Evolutionary conservation across 2,797 vertebrate species (phyloP).

Genomic region (Macropodus opercularis): DNA sequence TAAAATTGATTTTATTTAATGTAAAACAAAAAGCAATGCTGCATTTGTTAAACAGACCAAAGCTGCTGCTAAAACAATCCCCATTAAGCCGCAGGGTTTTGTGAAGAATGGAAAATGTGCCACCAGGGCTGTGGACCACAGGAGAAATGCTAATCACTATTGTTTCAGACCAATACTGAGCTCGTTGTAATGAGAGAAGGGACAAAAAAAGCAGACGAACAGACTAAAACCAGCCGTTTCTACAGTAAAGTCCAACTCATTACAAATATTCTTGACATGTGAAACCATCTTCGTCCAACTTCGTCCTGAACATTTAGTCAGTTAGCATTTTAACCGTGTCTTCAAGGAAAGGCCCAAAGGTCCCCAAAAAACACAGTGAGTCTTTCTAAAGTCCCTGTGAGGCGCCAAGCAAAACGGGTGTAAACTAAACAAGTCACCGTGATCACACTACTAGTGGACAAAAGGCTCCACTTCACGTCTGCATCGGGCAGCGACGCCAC

Average conservation of each 20-base stretch:
- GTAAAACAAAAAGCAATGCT: constrained; percentile 33
- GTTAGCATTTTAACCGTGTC: constrained; percentile 10
- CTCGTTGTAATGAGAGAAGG: constrained; percentile 38
- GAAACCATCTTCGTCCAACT: constrained; percentile 16
- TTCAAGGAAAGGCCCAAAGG: background rate
- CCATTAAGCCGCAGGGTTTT: constrained; percentile 59
- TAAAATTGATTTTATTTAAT: constrained; percentile 64
- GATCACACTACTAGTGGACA: too few relatives aligned
- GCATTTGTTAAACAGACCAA: constrained; percentile 70
- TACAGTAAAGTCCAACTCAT: constrained; percentile 15
- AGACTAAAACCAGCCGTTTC: constrained; percentile 17
- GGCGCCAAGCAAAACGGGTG: background rate
- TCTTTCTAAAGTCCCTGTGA: background rate
- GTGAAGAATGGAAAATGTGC: constrained; percentile 72
- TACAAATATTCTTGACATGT: background rate
- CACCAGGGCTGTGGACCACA: constrained; percentile 52
- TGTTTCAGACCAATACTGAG: constrained; percentile 58
- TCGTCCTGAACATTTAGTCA: constrained; percentile 6
- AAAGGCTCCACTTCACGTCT: too few relatives aligned
- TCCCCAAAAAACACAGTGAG: too few relatives aligned
- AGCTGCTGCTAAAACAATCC: constrained; percentile 72
- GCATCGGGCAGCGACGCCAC: too few relatives aligned
- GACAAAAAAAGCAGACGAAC: constrained; percentile 37
- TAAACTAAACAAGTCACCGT: too few relatives aligned
- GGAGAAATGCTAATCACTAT: constrained; percentile 58